Conservation (phyloP, 2,113 vertebrate genomes). For the Phainopepla nitens region DNA sequence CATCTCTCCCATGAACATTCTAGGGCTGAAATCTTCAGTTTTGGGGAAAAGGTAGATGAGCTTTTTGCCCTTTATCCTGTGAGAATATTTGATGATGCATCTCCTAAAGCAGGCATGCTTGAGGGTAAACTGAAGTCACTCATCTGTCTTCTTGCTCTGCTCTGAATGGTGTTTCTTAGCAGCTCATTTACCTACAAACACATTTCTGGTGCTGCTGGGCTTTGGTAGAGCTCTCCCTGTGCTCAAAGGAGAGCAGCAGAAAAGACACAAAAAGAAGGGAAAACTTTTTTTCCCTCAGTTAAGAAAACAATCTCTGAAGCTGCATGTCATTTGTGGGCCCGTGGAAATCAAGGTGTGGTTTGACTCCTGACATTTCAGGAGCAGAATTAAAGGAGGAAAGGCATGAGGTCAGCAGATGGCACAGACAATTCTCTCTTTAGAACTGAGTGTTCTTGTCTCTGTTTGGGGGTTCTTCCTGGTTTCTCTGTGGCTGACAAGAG, state of each 20-base stretch:
- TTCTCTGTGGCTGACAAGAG: neutral
- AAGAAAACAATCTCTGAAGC: neutral
- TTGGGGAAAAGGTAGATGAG: neutral
- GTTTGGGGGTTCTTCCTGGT: neutral
- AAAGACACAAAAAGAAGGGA: neutral
- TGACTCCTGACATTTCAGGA: neutral
- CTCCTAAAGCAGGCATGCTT: neutral
- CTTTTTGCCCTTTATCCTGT: neutral
- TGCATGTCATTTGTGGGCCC: neutral
- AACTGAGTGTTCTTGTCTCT: neutral
- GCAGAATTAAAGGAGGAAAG: neutral
- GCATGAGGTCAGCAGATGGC: neutral
- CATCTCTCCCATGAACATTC: neutral
- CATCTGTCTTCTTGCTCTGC: neutral
- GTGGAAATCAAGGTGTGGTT: neutral
- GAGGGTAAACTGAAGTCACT: neutral
- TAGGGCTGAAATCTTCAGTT: neutral
- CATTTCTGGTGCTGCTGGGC: neutral
- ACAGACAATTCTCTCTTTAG: neutral
- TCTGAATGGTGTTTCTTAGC: neutral
- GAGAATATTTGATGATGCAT: neutral
- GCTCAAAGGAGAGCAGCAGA: neutral
- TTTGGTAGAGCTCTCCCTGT: neutral
- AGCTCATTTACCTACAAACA: neutral
- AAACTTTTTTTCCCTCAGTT: neutral